phyloP scores from a whole-genome alignment of 2,888 invertebrate genomes.

The Andrena praecox region DNA sequence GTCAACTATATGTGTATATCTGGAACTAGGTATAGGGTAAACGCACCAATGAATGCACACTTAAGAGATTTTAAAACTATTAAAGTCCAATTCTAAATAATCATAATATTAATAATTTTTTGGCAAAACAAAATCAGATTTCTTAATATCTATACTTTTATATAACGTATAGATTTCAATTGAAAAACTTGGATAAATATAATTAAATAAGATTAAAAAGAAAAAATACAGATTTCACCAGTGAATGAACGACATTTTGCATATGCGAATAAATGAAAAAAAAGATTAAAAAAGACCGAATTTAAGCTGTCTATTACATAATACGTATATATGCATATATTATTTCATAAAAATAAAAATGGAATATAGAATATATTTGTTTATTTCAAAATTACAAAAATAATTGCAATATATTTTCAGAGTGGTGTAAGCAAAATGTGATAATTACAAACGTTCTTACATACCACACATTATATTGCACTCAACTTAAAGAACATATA shows the following conservation, averaged over 20 bases:
- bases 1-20: too few relatives aligned
- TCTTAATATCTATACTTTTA: not conserved
- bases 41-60: slow-evolving; percentile 1
- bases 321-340: not conserved
- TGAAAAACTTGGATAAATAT: not conserved
- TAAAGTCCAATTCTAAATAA: not conserved
- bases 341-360: not conserved
- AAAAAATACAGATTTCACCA: not conserved
- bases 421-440: not conserved
- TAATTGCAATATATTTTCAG: too few relatives aligned
- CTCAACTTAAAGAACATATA: not conserved
- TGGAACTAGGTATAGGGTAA: not conserved
- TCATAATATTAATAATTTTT: not conserved
- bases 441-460: not conserved
- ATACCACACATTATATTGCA: not conserved
- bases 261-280: not conserved
- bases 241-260: not conserved
- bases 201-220: slow-evolving; percentile 2
- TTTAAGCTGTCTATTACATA: not conserved
- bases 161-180: not conserved
- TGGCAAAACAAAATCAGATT: not conserved
- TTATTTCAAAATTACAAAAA: not conserved
- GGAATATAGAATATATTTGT: not conserved
- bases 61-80: not conserved
- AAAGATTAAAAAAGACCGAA: too few relatives aligned